Percentiles rank a stretch among this genome's conserved stretches.
Conservation (phyloP, 1,140 invertebrate genomes). For the Popillia japonica region DNA sequence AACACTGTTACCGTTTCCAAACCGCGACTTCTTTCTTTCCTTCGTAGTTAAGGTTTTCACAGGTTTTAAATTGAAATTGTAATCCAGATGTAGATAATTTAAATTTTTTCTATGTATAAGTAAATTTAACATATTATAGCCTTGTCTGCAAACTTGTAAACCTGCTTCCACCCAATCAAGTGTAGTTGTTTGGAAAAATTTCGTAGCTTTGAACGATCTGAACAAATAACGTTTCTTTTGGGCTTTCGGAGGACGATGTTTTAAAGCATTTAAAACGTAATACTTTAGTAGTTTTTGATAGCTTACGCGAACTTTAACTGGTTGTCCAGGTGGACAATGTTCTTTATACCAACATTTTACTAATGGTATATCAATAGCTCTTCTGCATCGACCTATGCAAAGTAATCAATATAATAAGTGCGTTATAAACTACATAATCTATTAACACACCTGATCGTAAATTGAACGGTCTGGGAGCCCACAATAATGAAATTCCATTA, state of each 20-base stretch:
- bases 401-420: background rate
- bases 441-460: constrained; percentile 76
- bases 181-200: constrained; percentile 99
- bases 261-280: constrained; percentile 96
- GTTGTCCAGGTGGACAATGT: constrained; percentile 97
- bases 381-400: constrained; percentile 67
- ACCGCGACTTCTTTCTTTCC: constrained; percentile 98
- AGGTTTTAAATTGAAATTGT: constrained; percentile 99
- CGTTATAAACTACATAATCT: constrained; percentile 53
- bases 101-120: constrained; percentile 99
- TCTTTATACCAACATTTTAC: constrained; percentile 98
- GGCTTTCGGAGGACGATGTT: constrained; percentile 96
- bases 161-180: constrained; percentile 99
- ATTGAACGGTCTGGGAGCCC: constrained; percentile 98
- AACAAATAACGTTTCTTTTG: constrained; percentile 99
- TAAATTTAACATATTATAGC: constrained; percentile 99
- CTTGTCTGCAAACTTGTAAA: constrained; percentile 96
- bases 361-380: constrained; percentile 96
- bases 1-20: constrained; percentile 86
- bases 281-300: constrained; percentile 99
- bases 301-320: constrained; percentile 98
- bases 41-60: constrained; percentile 99
- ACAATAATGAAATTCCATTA: constrained; percentile 97
- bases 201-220: constrained; percentile 98
- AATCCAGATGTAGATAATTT: constrained; percentile 99